Base-by-base conservation (phyloP, 1,140 invertebrate genomes). In the Marisa cornuarietis region DNA sequence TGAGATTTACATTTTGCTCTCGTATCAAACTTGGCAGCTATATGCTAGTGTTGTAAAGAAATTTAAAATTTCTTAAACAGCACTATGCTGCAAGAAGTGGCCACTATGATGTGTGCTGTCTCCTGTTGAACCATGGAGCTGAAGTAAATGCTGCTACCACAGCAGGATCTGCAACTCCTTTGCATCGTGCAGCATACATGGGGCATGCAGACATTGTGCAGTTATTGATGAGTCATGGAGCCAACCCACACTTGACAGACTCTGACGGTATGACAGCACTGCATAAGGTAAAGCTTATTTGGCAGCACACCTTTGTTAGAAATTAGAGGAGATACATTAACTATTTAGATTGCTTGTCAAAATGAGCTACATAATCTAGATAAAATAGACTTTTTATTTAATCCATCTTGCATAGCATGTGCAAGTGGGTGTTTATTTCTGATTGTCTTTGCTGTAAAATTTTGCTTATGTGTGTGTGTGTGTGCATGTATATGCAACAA, bases 71-170 rank as follows among this genome's bases (percentile, higher is more conserved):
- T n/a, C 20, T 49, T 85, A 71, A 9, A 94, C 95, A 79, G 83
- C 96, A 98, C 90, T 97, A 98, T 93, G 95, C 96, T 26, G 94
- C 95, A 63, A 93, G 96, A 66, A 94, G 93, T 90, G 96, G 96
- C 24, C 93, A 96, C 86, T 85, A 92, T 18, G 88, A 93, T 74
- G 92, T 95, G 72, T 96, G 96, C 87, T 92, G 93, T 83, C 82
- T 93, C 66, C 90, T 98, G 9, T 71, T 97, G 31, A 81, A 93
- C 54, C 90, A 93, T 84, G 94, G 95, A 51, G 96, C 95, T 42
- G 88, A 93, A 87, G 92, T 95, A 20, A 94, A 97, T 92, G 93
- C 93, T n/a, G 87, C 91, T 71, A 97, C 96, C 10, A 92, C 92
- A 81, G 93, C 93, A 83, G 95, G 95, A 7, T 91, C 91, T 76